Conservation (phyloP, 37 sponge, comb jelly and placozoan genomes). For the Diacarnus erythraeanus region DNA sequence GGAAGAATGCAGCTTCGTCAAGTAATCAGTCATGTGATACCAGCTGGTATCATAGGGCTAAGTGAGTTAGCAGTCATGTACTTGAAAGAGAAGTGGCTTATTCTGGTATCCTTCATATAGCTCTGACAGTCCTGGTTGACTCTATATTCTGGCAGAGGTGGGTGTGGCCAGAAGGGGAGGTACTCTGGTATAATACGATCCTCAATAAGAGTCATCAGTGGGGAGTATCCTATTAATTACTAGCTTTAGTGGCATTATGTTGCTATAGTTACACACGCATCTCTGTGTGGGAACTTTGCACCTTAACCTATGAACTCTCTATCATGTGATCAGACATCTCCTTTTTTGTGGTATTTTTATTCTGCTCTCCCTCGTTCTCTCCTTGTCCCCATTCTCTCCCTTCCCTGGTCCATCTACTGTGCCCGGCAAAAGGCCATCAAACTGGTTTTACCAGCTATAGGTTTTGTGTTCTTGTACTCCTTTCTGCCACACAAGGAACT, state of each 20-base stretch:
- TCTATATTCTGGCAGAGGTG: conserved; percentile 90
- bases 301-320: conserved; percentile 36
- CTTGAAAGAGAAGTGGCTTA: too few species aligned
- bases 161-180: conserved; percentile 99
- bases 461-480: conserved; percentile 88
- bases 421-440: conserved; percentile 45
- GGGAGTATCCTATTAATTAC: conserved; percentile 85
- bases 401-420: conserved; percentile 55
- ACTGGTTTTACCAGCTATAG: conserved; percentile 58
- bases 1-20: conserved; percentile 26
- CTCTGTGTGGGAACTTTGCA: conserved; percentile 8
- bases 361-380: conserved; percentile 92
- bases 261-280: background rate
- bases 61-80: conserved; percentile 28
- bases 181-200: conserved; percentile 94
- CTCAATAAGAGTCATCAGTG: conserved; percentile 96
- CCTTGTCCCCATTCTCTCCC: conserved; percentile 66
- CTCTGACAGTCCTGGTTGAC: conserved; percentile 79
- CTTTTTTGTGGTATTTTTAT: conserved; percentile 95
- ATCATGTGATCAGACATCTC: too few species aligned
- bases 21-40: conserved; percentile 26
- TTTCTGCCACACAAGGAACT: conserved; percentile 98
- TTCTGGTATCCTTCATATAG: conserved; percentile 15
- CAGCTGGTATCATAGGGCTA: conserved; percentile 61
- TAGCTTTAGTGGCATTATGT: too few species aligned